Base-by-base conservation (phyloP, 1,140 invertebrate species). In the Neodiprion pinetum region DNA sequence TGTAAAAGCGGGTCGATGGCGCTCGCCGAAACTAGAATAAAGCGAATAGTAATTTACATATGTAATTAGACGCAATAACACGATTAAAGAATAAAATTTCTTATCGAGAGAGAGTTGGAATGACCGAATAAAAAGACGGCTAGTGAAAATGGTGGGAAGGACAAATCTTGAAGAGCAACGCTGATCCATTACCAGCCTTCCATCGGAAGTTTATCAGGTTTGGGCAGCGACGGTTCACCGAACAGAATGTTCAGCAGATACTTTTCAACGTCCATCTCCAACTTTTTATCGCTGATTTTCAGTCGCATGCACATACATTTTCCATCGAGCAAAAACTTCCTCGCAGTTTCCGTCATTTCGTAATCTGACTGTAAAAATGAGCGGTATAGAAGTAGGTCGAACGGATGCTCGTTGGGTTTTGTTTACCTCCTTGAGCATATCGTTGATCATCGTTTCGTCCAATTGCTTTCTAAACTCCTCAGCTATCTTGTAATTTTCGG, bases 271-370 rank as follows among this genome's bases (percentile, higher is more conserved):
- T 88, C 83, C 50, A 82, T 75, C 74, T 85, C 80, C 21, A 77
- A 67, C 66, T 76, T 80, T 40, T 79, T 81, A 12, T 85, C 82
- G 7, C 53, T 75, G 1, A 83, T 72, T 79, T 82, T 84, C 12
- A 89, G 69, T 67, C 86, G 78, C 75, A 89, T 83, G 10, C 84
- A 84, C 75, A 87, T 74, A 72, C 84, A 86, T 78, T 87, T 85
- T 28, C 85, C 88, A 70, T 87, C 85, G 2, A 83, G 61, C 8
- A 89, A 48, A n/a, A 87, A 70, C 69, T 84, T 79, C 74, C 82
- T 84, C 1, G 74, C 78, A 47, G 82, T 80, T 14, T 82, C 74
- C 11, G 80, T 75, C 9, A 88, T 78, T 50, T 76, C 74, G 67
- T 83, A 87, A 21, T 83, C 77, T 10, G 82, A 82, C 86, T 88